Base-by-base conservation (phyloP, 2,113 vertebrate species). In the Ictalurus punctatus region DNA sequence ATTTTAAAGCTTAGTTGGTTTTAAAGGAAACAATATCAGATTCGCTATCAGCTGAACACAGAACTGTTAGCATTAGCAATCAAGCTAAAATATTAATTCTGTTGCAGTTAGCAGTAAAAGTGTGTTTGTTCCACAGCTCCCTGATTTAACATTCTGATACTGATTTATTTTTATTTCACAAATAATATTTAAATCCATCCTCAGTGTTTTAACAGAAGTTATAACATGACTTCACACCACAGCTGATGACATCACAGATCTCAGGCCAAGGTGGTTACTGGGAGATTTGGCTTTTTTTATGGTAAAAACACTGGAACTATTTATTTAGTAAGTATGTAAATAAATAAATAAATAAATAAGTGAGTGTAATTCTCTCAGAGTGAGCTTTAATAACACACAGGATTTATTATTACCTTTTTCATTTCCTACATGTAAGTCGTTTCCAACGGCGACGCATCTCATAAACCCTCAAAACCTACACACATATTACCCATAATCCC, bases 401-500 rank as follows among this genome's bases (percentile, higher is more conserved):
- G 40, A 58, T 59, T 69, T 83, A 40, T 65, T 80, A 63, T 87
- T 54, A 56, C 74, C n/a, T 40, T 59, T 56, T 91, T 87, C 30
- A 81, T 91, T 91, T 91, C 83, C 73, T 65, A 85, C 56, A 71
- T 54, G 63, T 73, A 34, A 69, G 44, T 69, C 27, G 76, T 90
- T 79, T 83, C 86, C 84, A 81, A 86, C 5, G 30, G 86, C 61
- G 6, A 14, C 5, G 44, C 7, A 81, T 84, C 63, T 88, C 59
- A 91, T 83, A 84, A 80, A 56, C 73, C 40, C 84, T 59, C 4
- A 91, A 86, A 84, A 88, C 56, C 61, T 89, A 74, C 85, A 23
- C 1, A 27, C 40, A 80, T 91, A 84, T 89, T 69, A 71, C 54
- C 54, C 85, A 87, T 87, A 90, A 89, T 91, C 84, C 89, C 79